Base-by-base conservation (phyloP, 2,888 invertebrate genomes). In the Ectemnius cavifrons region DNA sequence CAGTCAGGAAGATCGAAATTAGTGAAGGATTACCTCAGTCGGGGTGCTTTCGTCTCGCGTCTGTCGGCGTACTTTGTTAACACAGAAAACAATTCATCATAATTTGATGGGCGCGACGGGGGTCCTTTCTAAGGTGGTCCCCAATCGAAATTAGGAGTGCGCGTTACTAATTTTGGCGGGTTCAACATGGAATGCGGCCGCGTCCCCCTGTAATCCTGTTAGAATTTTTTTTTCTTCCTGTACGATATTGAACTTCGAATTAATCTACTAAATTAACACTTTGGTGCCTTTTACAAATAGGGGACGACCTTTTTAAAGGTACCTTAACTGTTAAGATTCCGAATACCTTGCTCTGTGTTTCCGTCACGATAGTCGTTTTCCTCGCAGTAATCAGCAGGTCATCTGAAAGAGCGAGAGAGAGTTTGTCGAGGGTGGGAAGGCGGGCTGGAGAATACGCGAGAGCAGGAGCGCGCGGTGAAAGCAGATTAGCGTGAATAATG, bases 401-500 rank as follows among this genome's bases (percentile, higher is more conserved):
- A 37, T 37, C 37, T 37, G 37, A 37, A 37, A 52, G 52, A 52
- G 16, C 20, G 68, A 49, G 57, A 61, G 66, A 62, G 37, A n/a
- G 56, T 52, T 59, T 18, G 64, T 56, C 14, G 45, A 20, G 20
- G 60, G 45, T 20, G 67, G 47, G 58, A 46, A 68, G 62, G 58
- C 71, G 57, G 71, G 59, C 75, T 74, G 66, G 63, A 73, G 75
- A 52, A 6, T 16, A 73, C 67, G 37, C 37, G 37, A 37, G 37
- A 71, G 78, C 46, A 75, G 80, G 77, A 80, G 78, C 68, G 75
- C 79, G 85, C 84, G 85, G 85, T 84, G 82, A 89, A 87, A 86
- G 86, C 87, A 89, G 88, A 89, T 88, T 88, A 88, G 88, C 89
- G 88, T 87, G 89, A 89, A 89, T 88, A 89, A 89, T 89, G 89